Evolutionary conservation across 2,888 invertebrate genomes (phyloP).

Genomic region (Acronicta psi): DNA sequence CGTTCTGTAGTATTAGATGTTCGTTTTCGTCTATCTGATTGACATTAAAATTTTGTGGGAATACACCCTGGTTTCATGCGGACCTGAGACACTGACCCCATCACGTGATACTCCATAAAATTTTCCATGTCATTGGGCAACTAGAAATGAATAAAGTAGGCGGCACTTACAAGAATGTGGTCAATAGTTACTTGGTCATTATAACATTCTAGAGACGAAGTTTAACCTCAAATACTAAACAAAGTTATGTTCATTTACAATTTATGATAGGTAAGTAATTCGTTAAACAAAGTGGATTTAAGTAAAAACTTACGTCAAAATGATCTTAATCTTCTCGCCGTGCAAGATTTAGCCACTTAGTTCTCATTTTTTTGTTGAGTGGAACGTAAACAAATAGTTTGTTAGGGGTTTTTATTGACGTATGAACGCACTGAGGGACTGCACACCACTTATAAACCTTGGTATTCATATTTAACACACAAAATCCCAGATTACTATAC

Average conservation of each 20-base stretch:
- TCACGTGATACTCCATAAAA: constrained; percentile 61
- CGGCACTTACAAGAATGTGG: too few species aligned
- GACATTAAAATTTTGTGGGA: constrained; percentile 59
- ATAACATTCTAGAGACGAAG: too few species aligned
- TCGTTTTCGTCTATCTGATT: too few species aligned
- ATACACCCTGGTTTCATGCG: constrained; percentile 61
- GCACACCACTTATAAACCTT: constrained; percentile 13
- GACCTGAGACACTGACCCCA: constrained; percentile 60
- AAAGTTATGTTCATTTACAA: not conserved
- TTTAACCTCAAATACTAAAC: not conserved
- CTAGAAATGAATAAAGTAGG: constrained; percentile 42
- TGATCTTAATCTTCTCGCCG: constrained; percentile 20
- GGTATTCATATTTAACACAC: too few species aligned
- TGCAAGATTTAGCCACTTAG: constrained; percentile 21
- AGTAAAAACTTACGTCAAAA: constrained; percentile 18
- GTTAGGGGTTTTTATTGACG: constrained; percentile 18
- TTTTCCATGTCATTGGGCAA: constrained; percentile 63
- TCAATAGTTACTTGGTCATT: too few species aligned
- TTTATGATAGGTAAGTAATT: too few species aligned
- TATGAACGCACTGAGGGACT: constrained; percentile 16
- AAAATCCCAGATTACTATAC: too few species aligned
- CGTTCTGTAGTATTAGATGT: constrained; percentile 40
- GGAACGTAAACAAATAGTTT: too few species aligned
- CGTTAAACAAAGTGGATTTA: not conserved
- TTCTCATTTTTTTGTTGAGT: constrained; percentile 4